Conservation (phyloP, 2,113 vertebrate genomes). For the Nothocercus nigrocapillus region DNA sequence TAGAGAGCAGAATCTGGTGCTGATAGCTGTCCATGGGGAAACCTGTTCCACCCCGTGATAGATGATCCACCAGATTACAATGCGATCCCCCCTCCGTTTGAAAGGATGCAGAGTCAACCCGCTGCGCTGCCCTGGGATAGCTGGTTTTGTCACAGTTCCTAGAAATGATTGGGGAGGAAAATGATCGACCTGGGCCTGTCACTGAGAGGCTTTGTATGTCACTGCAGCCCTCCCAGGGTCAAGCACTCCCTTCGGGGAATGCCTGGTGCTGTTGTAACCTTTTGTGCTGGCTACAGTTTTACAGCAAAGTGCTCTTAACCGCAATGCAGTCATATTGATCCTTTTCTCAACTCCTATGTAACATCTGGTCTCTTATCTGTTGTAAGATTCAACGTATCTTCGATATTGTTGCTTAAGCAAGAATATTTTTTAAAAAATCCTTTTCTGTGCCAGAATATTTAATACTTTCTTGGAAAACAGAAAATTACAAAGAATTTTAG, state of each 20-base stretch:
- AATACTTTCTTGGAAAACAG: background rate
- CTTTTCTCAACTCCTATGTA: background rate
- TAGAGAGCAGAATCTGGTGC: background rate
- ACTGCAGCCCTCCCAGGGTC: background rate
- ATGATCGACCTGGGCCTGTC: background rate
- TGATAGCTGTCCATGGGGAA: background rate
- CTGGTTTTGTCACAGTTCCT: background rate
- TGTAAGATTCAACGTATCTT: too few relatives aligned
- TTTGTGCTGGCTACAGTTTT: background rate
- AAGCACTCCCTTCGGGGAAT: background rate
- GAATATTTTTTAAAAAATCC: background rate
- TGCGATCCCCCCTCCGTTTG: background rate
- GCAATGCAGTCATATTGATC: background rate
- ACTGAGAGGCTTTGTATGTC: fast-evolving
- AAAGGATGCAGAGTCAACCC: background rate
- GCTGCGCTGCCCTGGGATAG: background rate
- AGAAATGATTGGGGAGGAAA: background rate
- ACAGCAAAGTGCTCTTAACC: background rate
- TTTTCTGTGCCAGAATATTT: background rate
- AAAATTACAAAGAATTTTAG: background rate
- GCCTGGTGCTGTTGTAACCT: background rate
- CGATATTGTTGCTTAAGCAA: background rate
- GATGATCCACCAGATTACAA: background rate
- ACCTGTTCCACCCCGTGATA: background rate
- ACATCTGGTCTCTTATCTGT: background rate